A percentile compares a stretch with the other conserved stretches of the same genome.
Evolutionary conservation across 2,113 vertebrate genomes (phyloP).

Genomic region (Rattus rattus): DNA sequence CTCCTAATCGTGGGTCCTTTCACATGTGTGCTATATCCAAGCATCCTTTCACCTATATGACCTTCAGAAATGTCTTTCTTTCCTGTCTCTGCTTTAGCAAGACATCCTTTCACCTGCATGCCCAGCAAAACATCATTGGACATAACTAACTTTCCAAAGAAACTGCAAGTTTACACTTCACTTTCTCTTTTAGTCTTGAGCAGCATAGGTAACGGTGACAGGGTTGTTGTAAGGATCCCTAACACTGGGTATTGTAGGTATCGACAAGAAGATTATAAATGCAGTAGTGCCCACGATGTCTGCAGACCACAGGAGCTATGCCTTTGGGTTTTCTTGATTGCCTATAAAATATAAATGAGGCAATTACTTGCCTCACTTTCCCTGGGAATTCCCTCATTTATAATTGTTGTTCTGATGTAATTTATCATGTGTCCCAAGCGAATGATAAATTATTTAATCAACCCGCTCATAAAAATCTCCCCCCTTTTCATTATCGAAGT

Average conservation of each 20-base stretch:
- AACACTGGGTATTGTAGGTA: neutral
- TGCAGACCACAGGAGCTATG: neutral
- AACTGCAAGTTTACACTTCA: too few species aligned
- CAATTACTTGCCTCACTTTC: slow-evolving; percentile 14
- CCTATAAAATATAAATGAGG: slow-evolving; percentile 20
- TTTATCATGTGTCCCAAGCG: neutral
- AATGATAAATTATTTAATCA: slow-evolving; percentile 52
- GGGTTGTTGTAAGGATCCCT: neutral
- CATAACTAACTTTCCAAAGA: too few species aligned
- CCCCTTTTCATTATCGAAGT: neutral
- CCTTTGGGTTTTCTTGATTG: slow-evolving; percentile 1
- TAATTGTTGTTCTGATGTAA: neutral
- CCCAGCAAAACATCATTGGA: too few species aligned
- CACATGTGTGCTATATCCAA: too few species aligned
- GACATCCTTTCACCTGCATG: too few species aligned
- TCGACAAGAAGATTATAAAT: neutral
- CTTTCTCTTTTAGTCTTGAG: neutral
- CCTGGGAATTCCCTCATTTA: neutral
- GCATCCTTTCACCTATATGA: too few species aligned
- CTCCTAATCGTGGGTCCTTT: too few species aligned
- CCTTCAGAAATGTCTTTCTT: too few species aligned
- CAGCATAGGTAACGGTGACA: neutral
- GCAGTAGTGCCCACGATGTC: neutral
- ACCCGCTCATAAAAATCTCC: slow-evolving; percentile 26
- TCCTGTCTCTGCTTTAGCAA: too few species aligned